Conservation (phyloP, 1,140 invertebrate genomes). For the Metopolophium dirhodum region DNA sequence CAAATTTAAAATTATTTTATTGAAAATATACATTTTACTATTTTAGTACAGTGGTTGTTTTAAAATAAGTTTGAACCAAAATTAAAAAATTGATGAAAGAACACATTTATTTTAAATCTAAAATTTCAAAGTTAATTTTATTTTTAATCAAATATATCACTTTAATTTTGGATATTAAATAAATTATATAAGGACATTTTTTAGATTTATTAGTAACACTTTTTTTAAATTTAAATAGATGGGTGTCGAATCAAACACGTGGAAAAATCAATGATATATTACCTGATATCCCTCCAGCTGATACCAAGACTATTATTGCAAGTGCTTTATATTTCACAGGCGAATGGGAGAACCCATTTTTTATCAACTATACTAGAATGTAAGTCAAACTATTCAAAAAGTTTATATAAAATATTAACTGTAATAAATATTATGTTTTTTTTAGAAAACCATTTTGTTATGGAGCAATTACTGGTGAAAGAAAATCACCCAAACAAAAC, state of each 20-base stretch:
- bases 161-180: not conserved
- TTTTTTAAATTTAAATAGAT: slow-evolving; percentile 61
- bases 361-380: slow-evolving; percentile 66
- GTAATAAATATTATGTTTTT: slow-evolving; percentile 47
- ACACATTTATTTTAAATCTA: not conserved
- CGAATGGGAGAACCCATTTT: slow-evolving; percentile 76
- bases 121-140: not conserved
- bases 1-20: too few species aligned
- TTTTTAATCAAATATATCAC: not conserved
- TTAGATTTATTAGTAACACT: not conserved
- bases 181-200: not conserved
- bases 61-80: too few species aligned
- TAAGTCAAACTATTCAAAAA: slow-evolving; percentile 62
- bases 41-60: too few species aligned
- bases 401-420: not conserved
- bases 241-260: slow-evolving; percentile 72
- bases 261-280: slow-evolving; percentile 72
- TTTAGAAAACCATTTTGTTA: slow-evolving; percentile 66
- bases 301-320: slow-evolving; percentile 72
- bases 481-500: slow-evolving; percentile 63
- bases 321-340: slow-evolving; percentile 82
- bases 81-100: too few species aligned
- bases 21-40: too few species aligned
- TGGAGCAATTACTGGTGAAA: slow-evolving; percentile 34
- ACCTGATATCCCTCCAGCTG: slow-evolving; percentile 63